Conservation (phyloP, 2,113 vertebrate species). For the Dascyllus trimaculatus region DNA sequence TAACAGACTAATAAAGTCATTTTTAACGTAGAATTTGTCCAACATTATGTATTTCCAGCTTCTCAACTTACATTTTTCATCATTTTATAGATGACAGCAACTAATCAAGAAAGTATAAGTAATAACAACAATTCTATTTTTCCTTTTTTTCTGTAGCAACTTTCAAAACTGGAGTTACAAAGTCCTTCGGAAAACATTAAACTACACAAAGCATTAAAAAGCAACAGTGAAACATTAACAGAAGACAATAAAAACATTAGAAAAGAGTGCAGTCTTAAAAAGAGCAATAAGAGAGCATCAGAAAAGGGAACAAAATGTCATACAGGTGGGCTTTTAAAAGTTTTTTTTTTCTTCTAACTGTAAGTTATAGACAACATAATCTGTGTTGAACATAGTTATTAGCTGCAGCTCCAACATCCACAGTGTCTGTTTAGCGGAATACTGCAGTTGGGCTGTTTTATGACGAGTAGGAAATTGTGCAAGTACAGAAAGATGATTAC, state of each 20-base stretch:
- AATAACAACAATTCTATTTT: too few relatives aligned
- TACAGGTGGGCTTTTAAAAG: too few relatives aligned
- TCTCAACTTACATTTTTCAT: not conserved
- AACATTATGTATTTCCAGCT: not conserved
- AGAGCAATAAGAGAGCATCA: too few relatives aligned
- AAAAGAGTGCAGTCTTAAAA: too few relatives aligned
- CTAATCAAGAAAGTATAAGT: not conserved
- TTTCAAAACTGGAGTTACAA: too few relatives aligned
- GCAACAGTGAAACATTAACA: too few relatives aligned
- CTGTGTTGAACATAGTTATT: not conserved
- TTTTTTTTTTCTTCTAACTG: too few relatives aligned
- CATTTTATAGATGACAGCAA: not conserved
- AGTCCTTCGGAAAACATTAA: too few relatives aligned
- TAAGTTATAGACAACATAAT: not conserved
- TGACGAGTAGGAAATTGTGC: not conserved
- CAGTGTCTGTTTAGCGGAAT: not conserved
- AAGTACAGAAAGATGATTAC: not conserved
- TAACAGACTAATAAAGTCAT: not conserved
- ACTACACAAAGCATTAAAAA: too few relatives aligned
- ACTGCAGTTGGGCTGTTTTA: not conserved
- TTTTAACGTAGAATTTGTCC: not conserved
- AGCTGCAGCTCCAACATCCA: not conserved
- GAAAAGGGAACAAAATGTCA: too few relatives aligned
- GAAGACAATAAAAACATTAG: too few relatives aligned
- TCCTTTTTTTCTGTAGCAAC: too few relatives aligned